Percentiles rank a stretch among this genome's conserved stretches.
Conservation (phyloP, 2,888 invertebrate genomes). For the Pyrochroa serraticornis region DNA sequence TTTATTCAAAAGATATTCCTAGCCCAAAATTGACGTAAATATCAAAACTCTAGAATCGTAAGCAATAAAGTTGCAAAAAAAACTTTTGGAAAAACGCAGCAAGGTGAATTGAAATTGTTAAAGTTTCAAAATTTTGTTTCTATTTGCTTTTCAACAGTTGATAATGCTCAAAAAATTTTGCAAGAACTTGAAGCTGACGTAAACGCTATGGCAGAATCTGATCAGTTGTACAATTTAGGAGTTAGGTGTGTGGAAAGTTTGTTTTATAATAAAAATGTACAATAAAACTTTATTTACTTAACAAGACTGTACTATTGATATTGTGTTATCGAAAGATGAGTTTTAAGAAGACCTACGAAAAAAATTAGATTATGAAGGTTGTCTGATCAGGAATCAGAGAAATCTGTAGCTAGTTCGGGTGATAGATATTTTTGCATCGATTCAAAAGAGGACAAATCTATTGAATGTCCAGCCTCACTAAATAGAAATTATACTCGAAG, state of each 20-base stretch:
- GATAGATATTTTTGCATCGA: not conserved
- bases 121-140: constrained; percentile 49
- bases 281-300: constrained; percentile 43
- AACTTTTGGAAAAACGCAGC: constrained; percentile 39
- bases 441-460: constrained; percentile 6
- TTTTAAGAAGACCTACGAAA: constrained; percentile 11
- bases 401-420: not conserved
- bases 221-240: constrained; percentile 44
- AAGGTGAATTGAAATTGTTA: constrained; percentile 47
- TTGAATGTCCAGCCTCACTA: constrained; percentile 20
- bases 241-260: constrained; percentile 46
- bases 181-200: constrained; percentile 34
- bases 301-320: constrained; percentile 47
- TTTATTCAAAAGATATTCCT: no score
- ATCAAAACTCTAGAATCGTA: no score
- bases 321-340: constrained; percentile 27
- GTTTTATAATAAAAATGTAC: constrained; percentile 49
- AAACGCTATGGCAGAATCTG: constrained; percentile 31
- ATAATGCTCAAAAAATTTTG: constrained; percentile 40
- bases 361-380: not conserved
- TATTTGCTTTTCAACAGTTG: constrained; percentile 29
- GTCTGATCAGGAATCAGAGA: no score
- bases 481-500: constrained; percentile 15
- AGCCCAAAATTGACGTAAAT: no score
- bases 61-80: no score